phyloP scores from a whole-genome alignment of 2,797 vertebrate species.

The Sternarchorhynchus goeldii region DNA sequence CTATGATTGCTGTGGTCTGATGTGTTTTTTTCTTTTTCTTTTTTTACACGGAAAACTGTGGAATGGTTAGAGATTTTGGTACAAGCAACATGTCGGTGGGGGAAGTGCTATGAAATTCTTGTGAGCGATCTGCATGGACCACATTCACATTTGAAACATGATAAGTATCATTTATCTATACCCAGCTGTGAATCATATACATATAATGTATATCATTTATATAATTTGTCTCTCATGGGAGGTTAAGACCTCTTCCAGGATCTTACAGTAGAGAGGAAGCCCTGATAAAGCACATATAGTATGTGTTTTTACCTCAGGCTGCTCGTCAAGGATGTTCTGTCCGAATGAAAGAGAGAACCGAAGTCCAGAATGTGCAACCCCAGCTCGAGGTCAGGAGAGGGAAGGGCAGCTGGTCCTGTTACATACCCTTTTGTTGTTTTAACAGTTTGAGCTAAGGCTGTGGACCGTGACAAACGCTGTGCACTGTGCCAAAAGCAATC shows the following conservation, averaged over 20 bases:
- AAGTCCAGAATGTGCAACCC: background rate
- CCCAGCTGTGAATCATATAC: too few species aligned
- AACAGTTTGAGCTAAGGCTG: constrained; percentile 1
- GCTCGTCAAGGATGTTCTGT: constrained; percentile 30
- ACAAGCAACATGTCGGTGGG: too few species aligned
- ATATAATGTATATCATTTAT: constrained; percentile 5
- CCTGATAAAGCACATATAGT: background rate
- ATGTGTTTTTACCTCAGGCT: constrained; percentile 29
- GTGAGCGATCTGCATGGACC: background rate
- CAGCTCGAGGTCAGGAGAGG: constrained; percentile 38
- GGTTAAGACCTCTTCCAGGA: constrained; percentile 12
- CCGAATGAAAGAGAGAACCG: background rate
- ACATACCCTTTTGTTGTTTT: constrained; percentile 18
- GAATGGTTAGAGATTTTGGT: too few species aligned
- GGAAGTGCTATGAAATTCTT: background rate
- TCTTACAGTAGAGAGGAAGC: constrained; percentile 6
- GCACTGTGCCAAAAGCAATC: constrained; percentile 32
- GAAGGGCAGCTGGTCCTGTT: constrained; percentile 13
- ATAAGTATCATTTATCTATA: too few species aligned
- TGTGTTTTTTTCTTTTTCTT: too few species aligned
- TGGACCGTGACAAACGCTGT: constrained; percentile 22
- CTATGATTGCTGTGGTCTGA: too few species aligned
- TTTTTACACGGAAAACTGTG: too few species aligned
- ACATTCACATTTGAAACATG: too few species aligned
- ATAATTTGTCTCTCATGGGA: constrained; percentile 32